Base-by-base conservation (phyloP, 2,888 invertebrate genomes). In the Agrotis ipsilon region DNA sequence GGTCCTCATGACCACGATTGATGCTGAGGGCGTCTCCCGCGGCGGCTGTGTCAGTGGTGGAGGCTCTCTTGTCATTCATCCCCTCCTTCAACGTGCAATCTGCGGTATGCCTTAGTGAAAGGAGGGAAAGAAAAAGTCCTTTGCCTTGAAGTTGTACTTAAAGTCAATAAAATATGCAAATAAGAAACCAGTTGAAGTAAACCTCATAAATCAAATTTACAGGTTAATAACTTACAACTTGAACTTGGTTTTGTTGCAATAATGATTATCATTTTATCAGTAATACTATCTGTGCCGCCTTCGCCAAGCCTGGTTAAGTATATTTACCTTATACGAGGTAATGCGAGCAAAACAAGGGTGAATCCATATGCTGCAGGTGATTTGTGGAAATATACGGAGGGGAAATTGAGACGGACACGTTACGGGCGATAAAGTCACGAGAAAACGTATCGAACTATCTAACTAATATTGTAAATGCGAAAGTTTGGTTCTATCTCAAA, bases 311-410 rank as follows among this genome's bases (percentile, higher is more conserved):
- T 70, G 61, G 71, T 77, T 66, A 77, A 21, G 45, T 49, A 46
- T 19, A 54, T 46, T 77, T 80, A 58, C 76, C 69, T 76, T 61
- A 63, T 76, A 64, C 59, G 62, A 19, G n/a, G 63, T 45, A 46
- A 57, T 24, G 54, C 13, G 65, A 57, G 59, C 55, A 60, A 64
- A 72, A 67, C 82, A 51, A 79, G 82, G 79, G 60, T 78, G 82
- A 78, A 72, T 72, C 72, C 72, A 57, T 81, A 81, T 43, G 54
- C 19, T 57, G 72, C 72, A 65, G 82, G 67, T 79, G 72, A 71
- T 59, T 52, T 77, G 24, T 14, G 19, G 11, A 72, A 67, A 78
- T 43, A 78, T 48, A 78, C 57, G 61, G 43, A 0, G 0, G 4
- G 0, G 3, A 0, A 19, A 19, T 46, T 48, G 49, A 19, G 21